A percentile compares a stretch with the other conserved stretches of the same genome.
phyloP scores from a whole-genome alignment of 2,888 invertebrate species.

The Branchinecta sandiegonensis region DNA sequence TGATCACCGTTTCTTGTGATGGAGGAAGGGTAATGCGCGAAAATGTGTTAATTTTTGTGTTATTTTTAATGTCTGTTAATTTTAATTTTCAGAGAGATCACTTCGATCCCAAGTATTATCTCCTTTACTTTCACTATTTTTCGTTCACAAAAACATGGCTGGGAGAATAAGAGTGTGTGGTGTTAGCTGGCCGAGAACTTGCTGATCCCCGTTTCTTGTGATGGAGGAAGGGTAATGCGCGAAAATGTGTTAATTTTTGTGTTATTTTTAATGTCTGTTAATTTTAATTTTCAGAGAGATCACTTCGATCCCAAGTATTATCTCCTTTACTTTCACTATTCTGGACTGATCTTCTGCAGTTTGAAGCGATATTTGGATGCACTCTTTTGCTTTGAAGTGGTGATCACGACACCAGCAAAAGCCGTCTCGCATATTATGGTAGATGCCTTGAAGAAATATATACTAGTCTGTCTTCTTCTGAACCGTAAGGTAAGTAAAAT shows the following conservation, averaged over 20 bases:
- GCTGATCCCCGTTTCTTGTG: too few species aligned
- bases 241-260: too few species aligned
- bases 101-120: constrained; percentile 74
- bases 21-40: too few species aligned
- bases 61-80: constrained; percentile 8
- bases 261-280: background rate
- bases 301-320: constrained; percentile 77
- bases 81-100: constrained; percentile 48
- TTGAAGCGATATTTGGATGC: constrained; percentile 84
- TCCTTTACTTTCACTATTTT: constrained; percentile 92
- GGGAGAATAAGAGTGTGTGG: too few species aligned
- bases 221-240: too few species aligned
- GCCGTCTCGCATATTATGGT: constrained; percentile 94
- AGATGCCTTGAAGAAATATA: constrained; percentile 92
- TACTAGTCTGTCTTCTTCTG: constrained; percentile 75
- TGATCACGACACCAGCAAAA: constrained; percentile 82
- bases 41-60: too few species aligned
- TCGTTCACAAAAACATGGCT: too few species aligned
- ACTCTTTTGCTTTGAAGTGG: constrained; percentile 88
- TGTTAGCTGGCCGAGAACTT: too few species aligned
- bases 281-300: constrained; percentile 45
- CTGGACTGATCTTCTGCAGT: constrained; percentile 91
- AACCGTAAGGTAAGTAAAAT: constrained; percentile 64
- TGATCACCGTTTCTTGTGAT: too few species aligned
- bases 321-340: constrained; percentile 88